Evolutionary conservation across 2,113 vertebrate genomes (phyloP), one percentile per base, ranked within the genome.

Genomic region (Mesoclemmys tuberculata): DNA sequence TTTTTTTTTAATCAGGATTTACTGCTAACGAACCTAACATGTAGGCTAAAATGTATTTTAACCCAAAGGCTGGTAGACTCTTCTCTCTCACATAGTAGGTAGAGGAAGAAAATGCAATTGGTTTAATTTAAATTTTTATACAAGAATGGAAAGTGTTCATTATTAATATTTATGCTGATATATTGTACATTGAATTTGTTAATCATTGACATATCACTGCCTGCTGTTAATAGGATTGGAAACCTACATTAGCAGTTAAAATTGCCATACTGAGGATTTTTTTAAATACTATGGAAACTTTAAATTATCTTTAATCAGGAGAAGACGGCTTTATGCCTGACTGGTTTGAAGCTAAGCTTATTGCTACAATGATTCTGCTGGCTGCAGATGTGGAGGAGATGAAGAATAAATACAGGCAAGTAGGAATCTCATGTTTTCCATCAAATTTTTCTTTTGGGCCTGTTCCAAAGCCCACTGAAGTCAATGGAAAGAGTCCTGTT

Each of bases 331-430:
- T 94, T 79, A 74, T 99, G 92, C 99, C 99, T 31, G 99, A 99
- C 93, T 97, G 97, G 75, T 98, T 97, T 88, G 99, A 99, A 89
- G 99, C 99, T 11, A 98, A 98, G 89, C 98, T 98, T 90, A 96
- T 99, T n/a, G 98, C 99, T 41, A 95, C 98, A 87, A 98, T 99
- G 95, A 88, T 99, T 90, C 94, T 99, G 68, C 97, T 99, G 96
- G 99, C 98, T 92, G 98, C 98, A 74, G 98, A 99, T 0, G 95
- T 98, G 93, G 98, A 98, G 84, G 96, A 95, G 68, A 95, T 94
- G 95, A 98, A 85, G 90, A 92, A 74, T 51, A 94, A 93, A 19
- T 11, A 22, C 87, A 97, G 97, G 98, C 98, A 95, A 97, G 94
- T 90, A 88, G 85, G 85, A n/a, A 79, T 4, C 51, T 87, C 88